A percentile compares a stretch with the other conserved stretches of the same genome.
phyloP scores from a whole-genome alignment of 2,888 invertebrate species.

The Bruchidius siliquastri region DNA sequence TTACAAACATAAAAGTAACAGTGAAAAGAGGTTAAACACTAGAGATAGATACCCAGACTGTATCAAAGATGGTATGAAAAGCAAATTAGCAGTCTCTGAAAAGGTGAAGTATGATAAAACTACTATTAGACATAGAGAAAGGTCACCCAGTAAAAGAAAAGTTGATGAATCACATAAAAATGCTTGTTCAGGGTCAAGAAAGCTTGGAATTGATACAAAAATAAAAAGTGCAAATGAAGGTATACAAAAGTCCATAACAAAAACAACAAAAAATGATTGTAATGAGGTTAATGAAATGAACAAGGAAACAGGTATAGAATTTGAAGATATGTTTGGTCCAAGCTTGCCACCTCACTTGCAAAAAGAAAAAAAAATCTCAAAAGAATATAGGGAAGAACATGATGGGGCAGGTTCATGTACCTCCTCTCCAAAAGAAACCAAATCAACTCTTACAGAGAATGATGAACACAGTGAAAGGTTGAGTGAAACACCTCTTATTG shows the following conservation, averaged over 20 bases:
- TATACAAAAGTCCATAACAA: constrained; percentile 1
- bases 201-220: neutral
- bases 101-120: neutral
- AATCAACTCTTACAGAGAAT: neutral
- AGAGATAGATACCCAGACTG: neutral
- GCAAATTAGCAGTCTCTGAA: neutral
- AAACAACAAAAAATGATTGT: neutral
- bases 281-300: constrained; percentile 1
- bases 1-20: constrained; percentile 2
- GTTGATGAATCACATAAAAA: neutral
- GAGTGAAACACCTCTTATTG: neutral
- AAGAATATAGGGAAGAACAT: too few species aligned
- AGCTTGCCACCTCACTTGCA: neutral
- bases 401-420: too few species aligned
- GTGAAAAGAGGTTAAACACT: neutral
- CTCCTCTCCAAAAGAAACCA: neutral
- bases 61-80: neutral
- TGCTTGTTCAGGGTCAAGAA: neutral
- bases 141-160: constrained; percentile 6
- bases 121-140: neutral
- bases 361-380: neutral
- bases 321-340: neutral
- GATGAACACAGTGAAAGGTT: neutral
- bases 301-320: neutral
- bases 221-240: neutral